Evolutionary conservation across 2,113 vertebrate genomes (phyloP).

Genomic region (Pygathrix nemaeus): DNA sequence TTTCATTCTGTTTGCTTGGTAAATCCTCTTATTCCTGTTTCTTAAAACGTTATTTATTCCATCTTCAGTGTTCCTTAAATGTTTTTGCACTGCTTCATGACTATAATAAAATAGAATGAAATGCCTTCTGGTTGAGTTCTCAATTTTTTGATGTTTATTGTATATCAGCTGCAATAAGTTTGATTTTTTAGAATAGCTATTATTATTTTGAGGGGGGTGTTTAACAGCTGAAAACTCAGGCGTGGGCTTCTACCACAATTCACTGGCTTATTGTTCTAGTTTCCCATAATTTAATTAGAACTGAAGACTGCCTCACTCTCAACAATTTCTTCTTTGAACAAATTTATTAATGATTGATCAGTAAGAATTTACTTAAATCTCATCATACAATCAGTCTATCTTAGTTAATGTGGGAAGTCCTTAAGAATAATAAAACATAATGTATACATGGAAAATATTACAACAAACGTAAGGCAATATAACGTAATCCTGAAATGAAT

Average conservation of each 20-base stretch:
- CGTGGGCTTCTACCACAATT: background rate
- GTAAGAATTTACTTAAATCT: background rate
- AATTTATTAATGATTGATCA: background rate
- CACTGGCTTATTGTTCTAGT: background rate
- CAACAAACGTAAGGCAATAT: background rate
- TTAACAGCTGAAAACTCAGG: background rate
- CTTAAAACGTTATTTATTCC: background rate
- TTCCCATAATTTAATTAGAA: background rate
- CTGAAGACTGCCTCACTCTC: background rate
- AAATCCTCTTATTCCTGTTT: background rate
- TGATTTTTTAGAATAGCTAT: background rate
- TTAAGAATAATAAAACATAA: background rate
- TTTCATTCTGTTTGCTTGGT: background rate
- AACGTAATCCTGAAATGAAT: background rate
- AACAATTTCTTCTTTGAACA: background rate
- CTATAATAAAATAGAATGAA: background rate
- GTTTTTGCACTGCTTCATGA: background rate
- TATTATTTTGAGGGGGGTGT: background rate
- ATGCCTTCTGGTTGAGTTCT: background rate
- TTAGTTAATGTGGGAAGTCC: background rate
- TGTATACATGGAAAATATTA: background rate
- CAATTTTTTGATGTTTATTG: background rate
- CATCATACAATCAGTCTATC: background rate
- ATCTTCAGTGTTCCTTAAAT: conserved; percentile 9
- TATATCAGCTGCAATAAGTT: background rate